A percentile compares a stretch with the other conserved stretches of the same genome.
These are phyloP conservation scores for Micromussa lordhowensis DNA, from an alignment of 92 coral and sea anemone species.

Conservation along the genomic window DNA sequence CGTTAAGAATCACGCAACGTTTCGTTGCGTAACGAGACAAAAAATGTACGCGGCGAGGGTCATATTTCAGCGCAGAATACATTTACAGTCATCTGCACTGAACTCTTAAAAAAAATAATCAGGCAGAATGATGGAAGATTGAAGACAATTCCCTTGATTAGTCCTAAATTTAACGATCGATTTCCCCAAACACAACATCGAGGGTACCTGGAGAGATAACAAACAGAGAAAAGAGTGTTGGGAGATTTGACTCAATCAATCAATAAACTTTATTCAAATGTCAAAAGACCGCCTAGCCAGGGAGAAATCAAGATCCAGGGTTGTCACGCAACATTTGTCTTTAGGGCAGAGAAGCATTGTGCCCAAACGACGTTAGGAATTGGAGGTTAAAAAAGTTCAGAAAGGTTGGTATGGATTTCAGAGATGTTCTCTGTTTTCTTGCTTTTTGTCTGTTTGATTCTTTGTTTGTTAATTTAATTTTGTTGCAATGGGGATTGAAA, in stretches of 20 bases:
- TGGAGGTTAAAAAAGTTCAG: too few relatives aligned
- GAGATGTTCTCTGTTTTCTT: too few relatives aligned
- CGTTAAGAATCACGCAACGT: background rate
- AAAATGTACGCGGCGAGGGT: background rate
- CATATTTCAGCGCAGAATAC: background rate
- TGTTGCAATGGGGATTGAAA: too few relatives aligned
- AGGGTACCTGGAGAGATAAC: conserved; percentile 75
- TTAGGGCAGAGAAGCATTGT: background rate
- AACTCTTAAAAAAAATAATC: background rate
- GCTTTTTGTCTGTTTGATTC: too few relatives aligned
- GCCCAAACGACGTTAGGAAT: background rate
- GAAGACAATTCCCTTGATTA: background rate
- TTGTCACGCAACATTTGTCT: background rate
- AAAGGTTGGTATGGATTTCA: too few relatives aligned
- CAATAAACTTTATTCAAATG: too few relatives aligned
- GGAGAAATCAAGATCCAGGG: too few relatives aligned
- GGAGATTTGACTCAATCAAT: background rate
- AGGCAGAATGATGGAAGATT: background rate
- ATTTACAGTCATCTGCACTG: background rate
- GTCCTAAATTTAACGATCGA: conserved; percentile 77
- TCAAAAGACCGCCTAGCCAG: too few relatives aligned
- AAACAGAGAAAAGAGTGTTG: too few relatives aligned
- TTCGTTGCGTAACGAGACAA: background rate
- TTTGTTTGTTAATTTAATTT: too few relatives aligned
- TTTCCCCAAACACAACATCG: conserved; percentile 97